Evolutionary conservation across 2,888 invertebrate genomes (phyloP).

Genomic region (Adelphocoris suturalis): DNA sequence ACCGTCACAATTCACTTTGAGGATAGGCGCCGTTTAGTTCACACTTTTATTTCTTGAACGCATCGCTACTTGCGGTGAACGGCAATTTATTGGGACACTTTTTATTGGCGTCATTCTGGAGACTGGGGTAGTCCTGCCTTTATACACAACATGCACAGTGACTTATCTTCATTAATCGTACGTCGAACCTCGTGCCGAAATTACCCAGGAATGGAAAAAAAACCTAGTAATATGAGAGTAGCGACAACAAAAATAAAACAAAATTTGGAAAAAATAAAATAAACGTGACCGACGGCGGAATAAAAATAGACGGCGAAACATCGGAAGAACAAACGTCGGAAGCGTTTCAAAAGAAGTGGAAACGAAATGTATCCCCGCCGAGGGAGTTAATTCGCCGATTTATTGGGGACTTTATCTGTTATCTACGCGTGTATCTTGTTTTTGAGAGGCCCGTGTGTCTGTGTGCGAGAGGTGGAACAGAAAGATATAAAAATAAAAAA

Average conservation of each 20-base stretch:
- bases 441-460: background rate
- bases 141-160: too few species aligned
- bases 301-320: constrained; percentile 28
- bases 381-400: constrained; percentile 54
- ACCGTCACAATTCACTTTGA: too few species aligned
- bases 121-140: too few species aligned
- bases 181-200: background rate
- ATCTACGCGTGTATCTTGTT: constrained; percentile 55
- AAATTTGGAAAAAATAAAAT: too few species aligned
- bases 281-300: background rate
- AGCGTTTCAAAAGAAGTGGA: constrained; percentile 42
- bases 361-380: constrained; percentile 44
- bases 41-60: too few species aligned
- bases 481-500: too few species aligned
- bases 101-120: too few species aligned
- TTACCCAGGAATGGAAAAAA: background rate
- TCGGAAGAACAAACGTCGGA: constrained; percentile 54
- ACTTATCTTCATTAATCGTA: too few species aligned
- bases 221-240: too few species aligned
- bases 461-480: background rate
- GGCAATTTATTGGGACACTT: too few species aligned
- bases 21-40: too few species aligned
- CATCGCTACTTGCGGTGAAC: too few species aligned
- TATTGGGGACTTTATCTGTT: constrained; percentile 56
- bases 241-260: background rate